phyloP scores from a whole-genome alignment of 2,888 invertebrate species.

The Scaptomyza flava region DNA sequence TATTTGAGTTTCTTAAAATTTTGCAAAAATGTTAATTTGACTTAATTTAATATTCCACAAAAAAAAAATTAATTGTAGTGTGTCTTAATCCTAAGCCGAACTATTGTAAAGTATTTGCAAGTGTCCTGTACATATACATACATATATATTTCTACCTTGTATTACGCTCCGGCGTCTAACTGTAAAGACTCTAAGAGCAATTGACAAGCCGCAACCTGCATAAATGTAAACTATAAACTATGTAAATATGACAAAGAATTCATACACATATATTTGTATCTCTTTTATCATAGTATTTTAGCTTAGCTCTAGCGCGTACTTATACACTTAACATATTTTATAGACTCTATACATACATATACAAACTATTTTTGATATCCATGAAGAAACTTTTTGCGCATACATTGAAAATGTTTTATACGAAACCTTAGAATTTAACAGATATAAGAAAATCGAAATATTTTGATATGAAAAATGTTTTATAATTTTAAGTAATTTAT shows the following conservation, averaged over 20 bases:
- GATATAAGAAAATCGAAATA: slow-evolving; percentile 40
- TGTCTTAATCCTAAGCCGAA: slow-evolving; percentile 62
- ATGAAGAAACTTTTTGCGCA: slow-evolving; percentile 46
- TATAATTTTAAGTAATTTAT: slow-evolving; percentile 82
- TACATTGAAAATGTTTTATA: slow-evolving; percentile 73
- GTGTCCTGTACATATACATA: slow-evolving; percentile 65
- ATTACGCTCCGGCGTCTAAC: slow-evolving; percentile 61
- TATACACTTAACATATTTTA: slow-evolving; percentile 23
- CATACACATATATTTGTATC: slow-evolving; percentile 41
- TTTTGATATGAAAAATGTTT: slow-evolving; percentile 81
- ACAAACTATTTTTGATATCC: slow-evolving; percentile 69
- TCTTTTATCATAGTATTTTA: slow-evolving; percentile 67
- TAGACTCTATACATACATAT: slow-evolving; percentile 36
- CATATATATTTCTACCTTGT: slow-evolving; percentile 16
- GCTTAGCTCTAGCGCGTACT: slow-evolving; percentile 52
- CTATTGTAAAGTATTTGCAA: slow-evolving; percentile 67
- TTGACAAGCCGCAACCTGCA: slow-evolving; percentile 34
- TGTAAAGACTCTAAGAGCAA: slow-evolving; percentile 63
- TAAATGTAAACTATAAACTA: slow-evolving; percentile 42
- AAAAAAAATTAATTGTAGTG: slow-evolving; percentile 29
- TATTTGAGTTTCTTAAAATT: slow-evolving; percentile 17
- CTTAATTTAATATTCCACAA: slow-evolving; percentile 31
- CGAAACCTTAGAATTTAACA: slow-evolving; percentile 25
- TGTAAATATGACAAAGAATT: slow-evolving; percentile 43
- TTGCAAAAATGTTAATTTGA: slow-evolving; percentile 4